These are phyloP conservation scores for Conchocele bisecta DNA, from an alignment of 2,888 invertebrate genomes.

Conservation along the genomic window DNA sequence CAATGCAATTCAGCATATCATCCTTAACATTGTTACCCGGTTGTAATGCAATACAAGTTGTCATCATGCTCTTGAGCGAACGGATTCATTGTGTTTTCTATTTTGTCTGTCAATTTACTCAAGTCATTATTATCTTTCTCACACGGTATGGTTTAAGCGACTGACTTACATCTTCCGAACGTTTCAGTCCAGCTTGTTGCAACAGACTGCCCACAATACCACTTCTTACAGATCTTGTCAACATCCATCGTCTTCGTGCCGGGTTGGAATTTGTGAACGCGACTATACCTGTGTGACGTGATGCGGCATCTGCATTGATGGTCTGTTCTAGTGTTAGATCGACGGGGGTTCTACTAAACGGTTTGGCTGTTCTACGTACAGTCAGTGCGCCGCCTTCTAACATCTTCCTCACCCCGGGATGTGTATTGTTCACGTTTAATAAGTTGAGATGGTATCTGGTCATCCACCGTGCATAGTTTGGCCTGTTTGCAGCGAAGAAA, in stretches of 20 bases:
- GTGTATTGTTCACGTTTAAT: constrained; percentile 41
- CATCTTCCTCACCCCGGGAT: neutral
- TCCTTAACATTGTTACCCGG: no score
- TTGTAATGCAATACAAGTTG: no score
- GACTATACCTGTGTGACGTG: constrained; percentile 15
- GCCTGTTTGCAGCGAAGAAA: no score
- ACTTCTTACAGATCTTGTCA: constrained; percentile 11
- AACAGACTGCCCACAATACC: no score
- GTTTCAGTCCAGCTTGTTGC: no score
- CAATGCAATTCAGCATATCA: no score
- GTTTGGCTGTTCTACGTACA: neutral
- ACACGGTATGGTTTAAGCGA: no score
- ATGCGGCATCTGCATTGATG: constrained; percentile 31
- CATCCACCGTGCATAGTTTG: constrained; percentile 59
- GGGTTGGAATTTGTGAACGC: neutral
- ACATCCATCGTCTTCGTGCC: constrained; percentile 18
- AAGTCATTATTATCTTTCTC: no score
- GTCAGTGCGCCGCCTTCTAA: constrained; percentile 15
- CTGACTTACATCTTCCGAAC: no score
- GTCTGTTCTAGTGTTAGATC: constrained; percentile 25
- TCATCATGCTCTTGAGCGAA: no score
- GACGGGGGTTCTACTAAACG: constrained; percentile 15
- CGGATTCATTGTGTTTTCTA: no score
- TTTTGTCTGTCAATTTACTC: no score
- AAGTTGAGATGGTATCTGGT: constrained; percentile 50